Evolutionary conservation across 2,113 vertebrate genomes (phyloP).

Genomic region (Pygathrix nemaeus): DNA sequence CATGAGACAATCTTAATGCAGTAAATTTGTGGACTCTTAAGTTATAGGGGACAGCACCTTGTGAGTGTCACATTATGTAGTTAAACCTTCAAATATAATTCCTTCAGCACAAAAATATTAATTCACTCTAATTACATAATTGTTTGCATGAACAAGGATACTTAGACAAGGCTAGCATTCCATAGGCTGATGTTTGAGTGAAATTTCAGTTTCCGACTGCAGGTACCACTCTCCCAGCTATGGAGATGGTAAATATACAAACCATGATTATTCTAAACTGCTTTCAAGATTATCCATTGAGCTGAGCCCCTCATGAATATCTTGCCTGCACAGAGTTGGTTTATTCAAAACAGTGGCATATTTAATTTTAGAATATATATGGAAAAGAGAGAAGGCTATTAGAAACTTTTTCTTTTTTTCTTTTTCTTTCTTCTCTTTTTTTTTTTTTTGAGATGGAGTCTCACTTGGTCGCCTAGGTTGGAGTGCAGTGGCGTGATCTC

Average conservation of each 20-base stretch:
- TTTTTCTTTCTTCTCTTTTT: no score
- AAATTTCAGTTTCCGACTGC: conserved; percentile 40
- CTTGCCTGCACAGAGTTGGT: background rate
- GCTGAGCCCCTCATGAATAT: background rate
- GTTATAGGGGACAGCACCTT: background rate
- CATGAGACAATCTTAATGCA: background rate
- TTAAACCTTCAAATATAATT: conserved; percentile 49
- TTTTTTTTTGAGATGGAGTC: no score
- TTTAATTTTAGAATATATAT: background rate
- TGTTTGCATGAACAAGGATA: conserved; percentile 25
- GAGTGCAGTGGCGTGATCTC: accelerated
- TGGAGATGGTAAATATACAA: background rate
- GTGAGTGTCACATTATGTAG: background rate
- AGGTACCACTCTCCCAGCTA: background rate
- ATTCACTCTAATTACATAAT: conserved; percentile 59
- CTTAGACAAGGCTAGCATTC: conserved; percentile 8
- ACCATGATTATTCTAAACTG: background rate
- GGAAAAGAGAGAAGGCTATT: background rate
- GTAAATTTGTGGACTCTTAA: background rate
- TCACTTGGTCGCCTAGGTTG: no score
- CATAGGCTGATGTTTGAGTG: background rate
- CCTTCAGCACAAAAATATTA: conserved; percentile 58
- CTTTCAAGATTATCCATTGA: background rate
- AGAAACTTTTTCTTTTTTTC: background rate
- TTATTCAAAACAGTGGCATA: background rate